phyloP scores from a whole-genome alignment of 2,797 vertebrate species.

The Ctenochaetus hawaiiensis region DNA sequence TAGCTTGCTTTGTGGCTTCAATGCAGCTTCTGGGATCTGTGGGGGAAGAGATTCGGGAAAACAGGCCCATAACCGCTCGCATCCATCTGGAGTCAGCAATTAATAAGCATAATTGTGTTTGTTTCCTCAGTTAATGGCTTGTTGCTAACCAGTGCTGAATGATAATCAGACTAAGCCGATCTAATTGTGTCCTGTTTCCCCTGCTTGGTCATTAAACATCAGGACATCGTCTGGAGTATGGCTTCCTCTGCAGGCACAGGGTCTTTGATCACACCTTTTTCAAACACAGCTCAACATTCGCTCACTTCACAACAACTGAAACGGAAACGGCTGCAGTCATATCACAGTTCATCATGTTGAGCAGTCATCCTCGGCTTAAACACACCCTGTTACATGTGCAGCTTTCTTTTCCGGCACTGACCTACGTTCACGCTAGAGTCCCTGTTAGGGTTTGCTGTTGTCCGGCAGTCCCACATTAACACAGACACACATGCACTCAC shows the following conservation, averaged over 20 bases:
- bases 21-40: slow-evolving; percentile 21
- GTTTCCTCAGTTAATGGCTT: slow-evolving; percentile 46
- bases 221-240: slow-evolving; percentile 23
- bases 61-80: slow-evolving; percentile 22
- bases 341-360: neutral
- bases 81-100: slow-evolving; percentile 25
- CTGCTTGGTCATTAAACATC: slow-evolving; percentile 40
- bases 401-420: slow-evolving; percentile 28
- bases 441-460: slow-evolving; percentile 47
- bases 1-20: slow-evolving; percentile 5
- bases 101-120: slow-evolving; percentile 39
- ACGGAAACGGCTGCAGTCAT: slow-evolving; percentile 2
- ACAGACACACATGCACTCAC: neutral
- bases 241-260: slow-evolving; percentile 20
- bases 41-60: slow-evolving; percentile 11
- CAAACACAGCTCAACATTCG: neutral
- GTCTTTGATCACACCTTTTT: slow-evolving; percentile 7
- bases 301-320: neutral
- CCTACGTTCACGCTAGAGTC: slow-evolving; percentile 46
- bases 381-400: slow-evolving; percentile 12
- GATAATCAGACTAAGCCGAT: slow-evolving; percentile 62
- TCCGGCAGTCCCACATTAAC: slow-evolving; percentile 37
- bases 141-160: slow-evolving; percentile 58
- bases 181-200: slow-evolving; percentile 42
- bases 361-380: neutral